Percentiles rank a stretch among this genome's conserved stretches.
These are phyloP conservation scores for Oligia fasciuncula DNA, from an alignment of 2,888 invertebrate genomes.

Conservation along the genomic window DNA sequence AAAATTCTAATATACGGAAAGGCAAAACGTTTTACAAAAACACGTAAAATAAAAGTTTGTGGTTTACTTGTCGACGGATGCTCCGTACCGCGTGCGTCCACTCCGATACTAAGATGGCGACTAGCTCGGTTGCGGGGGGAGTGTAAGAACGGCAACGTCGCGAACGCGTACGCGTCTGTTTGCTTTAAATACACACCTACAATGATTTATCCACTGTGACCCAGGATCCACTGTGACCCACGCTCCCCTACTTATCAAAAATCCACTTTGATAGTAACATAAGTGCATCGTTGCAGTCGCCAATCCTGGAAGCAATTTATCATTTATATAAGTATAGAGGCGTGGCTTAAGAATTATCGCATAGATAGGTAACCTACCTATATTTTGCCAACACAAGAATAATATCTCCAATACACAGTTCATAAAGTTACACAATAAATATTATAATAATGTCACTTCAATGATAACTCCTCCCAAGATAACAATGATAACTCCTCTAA, in stretches of 20 bases:
- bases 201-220: no score
- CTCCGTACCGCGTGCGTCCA: no score
- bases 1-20: no score
- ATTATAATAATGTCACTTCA: slow-evolving; percentile 3
- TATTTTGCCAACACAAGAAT: neutral
- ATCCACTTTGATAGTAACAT: neutral
- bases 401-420: neutral
- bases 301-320: neutral
- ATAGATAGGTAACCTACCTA: neutral
- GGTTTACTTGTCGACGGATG: no score
- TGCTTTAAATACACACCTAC: no score
- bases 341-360: neutral
- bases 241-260: slow-evolving; percentile 12
- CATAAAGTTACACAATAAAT: neutral
- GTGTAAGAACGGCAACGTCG: no score
- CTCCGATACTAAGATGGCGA: no score
- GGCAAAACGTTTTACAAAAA: no score
- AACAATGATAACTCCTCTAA: slow-evolving; percentile 8
- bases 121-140: no score
- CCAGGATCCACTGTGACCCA: no score
- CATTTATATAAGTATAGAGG: neutral
- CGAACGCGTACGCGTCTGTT: no score
- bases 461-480: slow-evolving; percentile 17
- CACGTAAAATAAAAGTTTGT: no score
- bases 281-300: neutral